Evolutionary conservation across 2,113 vertebrate species (phyloP), one percentile per base, ranked within the genome.

Genomic region (Corythornis vintsioides): DNA sequence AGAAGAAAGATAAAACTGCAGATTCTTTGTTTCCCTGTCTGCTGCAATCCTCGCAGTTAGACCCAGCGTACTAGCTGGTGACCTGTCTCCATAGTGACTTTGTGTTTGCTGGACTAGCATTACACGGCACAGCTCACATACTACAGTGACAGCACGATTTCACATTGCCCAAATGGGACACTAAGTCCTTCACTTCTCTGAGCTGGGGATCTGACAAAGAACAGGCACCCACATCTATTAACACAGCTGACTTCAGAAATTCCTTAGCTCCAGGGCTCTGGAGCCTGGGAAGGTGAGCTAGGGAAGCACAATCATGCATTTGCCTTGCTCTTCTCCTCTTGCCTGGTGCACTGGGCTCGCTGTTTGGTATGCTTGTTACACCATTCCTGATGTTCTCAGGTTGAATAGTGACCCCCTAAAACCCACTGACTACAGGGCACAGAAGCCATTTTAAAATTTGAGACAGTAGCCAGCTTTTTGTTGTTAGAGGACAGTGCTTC

Each of bases 91-190:
- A 48, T 29, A 50, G 35, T 26, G 70, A 87, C 71, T 89, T 81
- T 22, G 5, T 70, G 15, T 60, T 69, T 66, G 45, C 52, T 1
- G 3, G 55, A 76, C 55, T 53, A 42, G 71, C 78, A 20, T 60
- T 75, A 67, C 55, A 40, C 21, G 35, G 81, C 42, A 77, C 22
- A 78, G 53, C 80, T 72, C 20, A 50, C 45, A 10, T 31, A 59
- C 74, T 56, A 43, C 50, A 67, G 42, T 38, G 55, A 50, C 22
- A 47, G 38, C 13, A 70, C 33, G 74, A 20, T 38, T 90, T 67
- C 69, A 71, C 53, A 57, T 90, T 79, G 93, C 87, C 81, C 89
- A 89, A 90, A 78, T 13, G 93, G 87, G 93, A 81, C 33, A 77
- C 33, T 80, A 77, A 92, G 81, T 81, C 48, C 29, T 40, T 61